These are phyloP conservation scores for Opisthograptis luteolata DNA, from an alignment of 2,888 invertebrate species.

Conservation along the genomic window DNA sequence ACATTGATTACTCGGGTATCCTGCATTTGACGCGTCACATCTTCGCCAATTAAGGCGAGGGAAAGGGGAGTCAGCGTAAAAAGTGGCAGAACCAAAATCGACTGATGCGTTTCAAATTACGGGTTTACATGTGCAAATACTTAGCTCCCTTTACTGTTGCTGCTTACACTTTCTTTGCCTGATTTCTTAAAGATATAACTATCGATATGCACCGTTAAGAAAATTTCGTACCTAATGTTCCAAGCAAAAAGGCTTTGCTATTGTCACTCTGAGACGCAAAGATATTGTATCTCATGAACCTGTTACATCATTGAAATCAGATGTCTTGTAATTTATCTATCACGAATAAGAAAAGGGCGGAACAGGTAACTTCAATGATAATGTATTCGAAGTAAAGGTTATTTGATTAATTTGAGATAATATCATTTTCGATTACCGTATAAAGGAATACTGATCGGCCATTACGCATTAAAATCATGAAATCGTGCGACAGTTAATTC, in stretches of 20 bases:
- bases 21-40: constrained; percentile 28
- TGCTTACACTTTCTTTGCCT: background rate
- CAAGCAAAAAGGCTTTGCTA: background rate
- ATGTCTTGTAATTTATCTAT: background rate
- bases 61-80: constrained; percentile 28
- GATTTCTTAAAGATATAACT: background rate
- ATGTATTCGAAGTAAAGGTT: constrained; percentile 10
- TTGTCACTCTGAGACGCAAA: background rate
- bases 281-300: background rate
- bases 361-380: background rate
- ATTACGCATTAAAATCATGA: constrained; percentile 11
- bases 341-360: constrained; percentile 5
- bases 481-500: constrained; percentile 14
- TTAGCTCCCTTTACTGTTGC: constrained; percentile 9
- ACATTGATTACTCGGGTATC: constrained; percentile 22
- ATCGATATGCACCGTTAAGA: background rate
- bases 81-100: constrained; percentile 26
- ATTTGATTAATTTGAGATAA: constrained; percentile 19
- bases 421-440: constrained; percentile 9
- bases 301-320: background rate
- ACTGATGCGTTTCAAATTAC: constrained; percentile 26
- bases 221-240: background rate
- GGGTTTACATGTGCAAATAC: constrained; percentile 25
- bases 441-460: constrained; percentile 12
- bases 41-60: constrained; percentile 34